These are phyloP conservation scores for Oreochromis spilurus DNA, from an alignment of 2,113 vertebrate genomes.

Conservation along the genomic window DNA sequence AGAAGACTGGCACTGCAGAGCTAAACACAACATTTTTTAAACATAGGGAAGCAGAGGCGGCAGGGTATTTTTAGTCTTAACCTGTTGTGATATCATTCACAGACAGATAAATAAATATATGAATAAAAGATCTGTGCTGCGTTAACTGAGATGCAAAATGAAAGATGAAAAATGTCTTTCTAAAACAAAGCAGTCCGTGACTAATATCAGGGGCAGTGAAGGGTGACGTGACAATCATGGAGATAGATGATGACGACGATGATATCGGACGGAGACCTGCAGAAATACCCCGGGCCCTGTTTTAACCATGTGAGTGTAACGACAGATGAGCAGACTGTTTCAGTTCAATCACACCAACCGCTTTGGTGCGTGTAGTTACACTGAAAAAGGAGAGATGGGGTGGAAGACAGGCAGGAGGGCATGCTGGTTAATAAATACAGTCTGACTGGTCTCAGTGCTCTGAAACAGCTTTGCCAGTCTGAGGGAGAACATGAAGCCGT, in stretches of 20 bases:
- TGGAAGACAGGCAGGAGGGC: not conserved
- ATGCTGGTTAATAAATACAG: not conserved
- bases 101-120: not conserved
- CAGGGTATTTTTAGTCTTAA: not conserved
- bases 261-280: not conserved
- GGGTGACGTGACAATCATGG: not conserved
- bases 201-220: not conserved
- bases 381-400: not conserved
- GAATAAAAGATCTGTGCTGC: not conserved
- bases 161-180: not conserved
- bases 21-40: not conserved
- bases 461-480: not conserved
- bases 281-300: not conserved
- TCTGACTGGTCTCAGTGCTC: not conserved
- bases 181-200: not conserved
- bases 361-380: not conserved
- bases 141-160: not conserved
- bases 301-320: not conserved
- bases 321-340: not conserved
- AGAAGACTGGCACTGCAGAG: not conserved
- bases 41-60: not conserved
- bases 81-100: not conserved
- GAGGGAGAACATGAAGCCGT: not conserved
- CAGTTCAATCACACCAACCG: not conserved
- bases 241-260: not conserved